phyloP scores from a whole-genome alignment of 2,797 vertebrate genomes.

The Carapus acus region DNA sequence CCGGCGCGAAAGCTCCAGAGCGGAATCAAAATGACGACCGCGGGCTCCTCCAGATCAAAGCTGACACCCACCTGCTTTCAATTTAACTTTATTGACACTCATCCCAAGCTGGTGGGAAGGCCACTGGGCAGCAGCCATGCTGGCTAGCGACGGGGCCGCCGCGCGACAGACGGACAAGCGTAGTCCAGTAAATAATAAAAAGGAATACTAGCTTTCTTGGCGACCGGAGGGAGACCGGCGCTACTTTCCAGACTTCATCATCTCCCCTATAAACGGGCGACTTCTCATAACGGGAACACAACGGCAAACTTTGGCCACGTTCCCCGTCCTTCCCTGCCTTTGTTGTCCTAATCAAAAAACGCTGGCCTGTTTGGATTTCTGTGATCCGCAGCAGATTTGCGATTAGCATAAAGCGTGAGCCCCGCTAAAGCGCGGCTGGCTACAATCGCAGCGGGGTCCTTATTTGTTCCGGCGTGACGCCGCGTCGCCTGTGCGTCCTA shows the following conservation, averaged over 20 bases:
- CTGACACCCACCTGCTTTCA: conserved; percentile 56
- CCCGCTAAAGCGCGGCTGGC: conserved; percentile 56
- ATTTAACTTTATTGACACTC: conserved; percentile 60
- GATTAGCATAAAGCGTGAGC: conserved; percentile 68
- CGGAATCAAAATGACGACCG: conserved; percentile 31
- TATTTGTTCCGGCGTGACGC: conserved; percentile 64
- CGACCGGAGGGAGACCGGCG: too few species aligned
- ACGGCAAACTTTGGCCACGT: conserved; percentile 35
- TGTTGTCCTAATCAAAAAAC: conserved; percentile 65
- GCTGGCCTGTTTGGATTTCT: conserved; percentile 63
- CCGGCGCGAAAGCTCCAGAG: conserved; percentile 25
- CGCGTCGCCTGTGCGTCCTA: conserved; percentile 57
- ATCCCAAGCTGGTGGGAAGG: conserved; percentile 45
- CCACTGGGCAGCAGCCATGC: conserved; percentile 43
- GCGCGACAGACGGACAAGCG: too few species aligned
- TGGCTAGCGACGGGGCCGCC: too few species aligned
- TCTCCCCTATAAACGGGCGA: not conserved
- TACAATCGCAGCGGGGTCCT: conserved; percentile 59
- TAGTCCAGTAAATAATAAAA: too few species aligned
- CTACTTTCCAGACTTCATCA: too few species aligned
- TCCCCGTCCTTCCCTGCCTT: conserved; percentile 54
- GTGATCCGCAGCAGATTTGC: conserved; percentile 61
- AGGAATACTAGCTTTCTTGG: too few species aligned
- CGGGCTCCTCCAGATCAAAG: conserved; percentile 51
- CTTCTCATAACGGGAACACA: too few species aligned